phyloP scores from a whole-genome alignment of 2,113 vertebrate genomes.

The Rhagologus leucostigma region DNA sequence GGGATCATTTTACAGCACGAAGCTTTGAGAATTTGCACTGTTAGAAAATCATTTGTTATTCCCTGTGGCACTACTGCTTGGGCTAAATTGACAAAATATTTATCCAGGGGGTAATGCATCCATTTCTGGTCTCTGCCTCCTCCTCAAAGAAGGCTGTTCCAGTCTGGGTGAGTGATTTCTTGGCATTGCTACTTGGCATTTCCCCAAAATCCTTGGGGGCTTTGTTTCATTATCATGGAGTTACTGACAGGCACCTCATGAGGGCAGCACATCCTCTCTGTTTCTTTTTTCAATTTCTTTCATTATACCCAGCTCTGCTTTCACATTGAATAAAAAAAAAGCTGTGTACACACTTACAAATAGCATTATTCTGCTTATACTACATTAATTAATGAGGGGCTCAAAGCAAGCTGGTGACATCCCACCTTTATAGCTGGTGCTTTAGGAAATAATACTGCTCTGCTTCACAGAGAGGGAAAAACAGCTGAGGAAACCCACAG shows the following conservation, averaged over 20 bases:
- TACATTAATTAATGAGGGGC: accelerated
- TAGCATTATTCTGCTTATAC: background rate
- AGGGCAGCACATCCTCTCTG: background rate
- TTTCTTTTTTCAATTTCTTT: background rate
- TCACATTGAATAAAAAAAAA: background rate
- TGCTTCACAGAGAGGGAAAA: background rate
- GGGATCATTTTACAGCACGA: background rate
- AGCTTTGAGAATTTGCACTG: background rate
- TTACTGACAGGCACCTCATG: background rate
- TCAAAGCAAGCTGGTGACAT: background rate
- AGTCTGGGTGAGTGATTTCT: background rate
- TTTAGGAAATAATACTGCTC: background rate
- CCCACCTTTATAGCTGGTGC: background rate
- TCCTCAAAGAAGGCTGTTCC: accelerated
- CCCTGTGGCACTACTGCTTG: background rate
- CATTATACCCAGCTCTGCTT: background rate
- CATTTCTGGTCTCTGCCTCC: background rate
- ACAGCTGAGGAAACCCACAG: background rate
- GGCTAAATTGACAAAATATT: background rate
- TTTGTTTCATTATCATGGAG: background rate
- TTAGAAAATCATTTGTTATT: background rate
- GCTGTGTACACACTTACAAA: accelerated
- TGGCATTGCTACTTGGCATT: background rate
- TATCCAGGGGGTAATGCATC: background rate
- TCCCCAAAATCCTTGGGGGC: background rate